Evolutionary conservation across 1,140 invertebrate species (phyloP), one percentile per base, ranked within the genome.

Genomic region (Panulirus ornatus): DNA sequence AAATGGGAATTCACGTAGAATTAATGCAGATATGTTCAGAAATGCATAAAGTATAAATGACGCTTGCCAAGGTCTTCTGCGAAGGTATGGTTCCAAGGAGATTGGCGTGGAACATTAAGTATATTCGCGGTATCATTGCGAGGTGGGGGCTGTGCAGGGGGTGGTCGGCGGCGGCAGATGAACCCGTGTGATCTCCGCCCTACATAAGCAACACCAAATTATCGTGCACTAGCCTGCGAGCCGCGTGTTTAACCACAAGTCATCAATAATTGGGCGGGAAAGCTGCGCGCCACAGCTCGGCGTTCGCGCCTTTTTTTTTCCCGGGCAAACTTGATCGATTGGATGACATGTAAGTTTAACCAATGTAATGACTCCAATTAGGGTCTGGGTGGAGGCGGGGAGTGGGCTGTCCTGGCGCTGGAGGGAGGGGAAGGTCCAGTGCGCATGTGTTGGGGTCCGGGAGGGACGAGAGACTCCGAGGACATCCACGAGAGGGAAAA

Each of bases 301-400:
- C 81, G 81, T 83, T 83, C 81, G 81, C 51, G 34, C 81, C 36
- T 83, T 83, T 82, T 66, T 83, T 82, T 82, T 63, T 16, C 79
- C 54, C 81, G 81, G 81, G 81, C 81, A 83, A 82, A 83, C 81
- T 83, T 89, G 88, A 89, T 89, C 88, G 79, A 89, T 83, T 84
- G 79, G 88, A 75, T 89, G 88, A 83, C 79, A 89, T 89, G 88
- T 89, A 89, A 89, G 88, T 89, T 89, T 89, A 89, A 89, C 79
- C 88, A 89, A 89, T 89, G 88, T 75, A 89, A 89, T 89, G 88
- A 89, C 88, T 89, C 88, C 88, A 75, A 89, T 89, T 89, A 89
- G 88, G 71, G 88, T n/a, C 47, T 83, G 88, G 81, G 88, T 83
- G 79, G 79, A 58, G 70, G 87, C 51, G 63, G 54, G 73, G 63